Conservation (phyloP, 2,797 vertebrate genomes). For the Danio albolineatus region DNA sequence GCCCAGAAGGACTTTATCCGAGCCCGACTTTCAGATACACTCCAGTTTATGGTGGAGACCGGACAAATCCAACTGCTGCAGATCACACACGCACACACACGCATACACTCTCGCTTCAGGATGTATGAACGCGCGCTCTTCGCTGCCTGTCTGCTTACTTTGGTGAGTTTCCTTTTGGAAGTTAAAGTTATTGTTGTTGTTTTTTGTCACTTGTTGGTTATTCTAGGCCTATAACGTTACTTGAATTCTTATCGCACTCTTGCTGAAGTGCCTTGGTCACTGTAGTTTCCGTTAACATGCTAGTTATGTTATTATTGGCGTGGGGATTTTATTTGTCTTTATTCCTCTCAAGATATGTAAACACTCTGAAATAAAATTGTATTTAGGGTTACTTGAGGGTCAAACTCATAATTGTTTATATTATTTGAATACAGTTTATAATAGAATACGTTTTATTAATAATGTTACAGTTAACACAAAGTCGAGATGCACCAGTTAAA, state of each 20-base stretch:
- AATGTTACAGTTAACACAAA: no score
- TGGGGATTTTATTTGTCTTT: no score
- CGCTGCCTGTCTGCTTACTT: slow-evolving; percentile 18
- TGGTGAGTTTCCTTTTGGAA: slow-evolving; percentile 44
- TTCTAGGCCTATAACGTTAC: not conserved
- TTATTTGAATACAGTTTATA: no score
- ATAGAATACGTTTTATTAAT: no score
- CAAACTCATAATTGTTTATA: no score
- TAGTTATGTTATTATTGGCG: not conserved
- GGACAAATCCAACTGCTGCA: not conserved
- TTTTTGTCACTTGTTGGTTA: not conserved
- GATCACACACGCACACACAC: not conserved
- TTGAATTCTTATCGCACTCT: not conserved
- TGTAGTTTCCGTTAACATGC: not conserved
- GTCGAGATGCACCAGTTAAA: no score
- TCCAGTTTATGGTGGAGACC: slow-evolving; percentile 14
- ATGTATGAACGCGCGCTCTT: slow-evolving; percentile 43
- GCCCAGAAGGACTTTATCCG: slow-evolving; percentile 50
- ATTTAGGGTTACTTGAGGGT: no score
- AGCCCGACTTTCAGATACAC: not conserved
- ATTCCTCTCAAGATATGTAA: no score
- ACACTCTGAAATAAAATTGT: no score
- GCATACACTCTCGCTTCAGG: not conserved
- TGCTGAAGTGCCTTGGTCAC: not conserved
- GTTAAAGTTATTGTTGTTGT: not conserved